Conservation (phyloP, 1,140 invertebrate genomes). For the Daktulosphaira vitifoliae region DNA sequence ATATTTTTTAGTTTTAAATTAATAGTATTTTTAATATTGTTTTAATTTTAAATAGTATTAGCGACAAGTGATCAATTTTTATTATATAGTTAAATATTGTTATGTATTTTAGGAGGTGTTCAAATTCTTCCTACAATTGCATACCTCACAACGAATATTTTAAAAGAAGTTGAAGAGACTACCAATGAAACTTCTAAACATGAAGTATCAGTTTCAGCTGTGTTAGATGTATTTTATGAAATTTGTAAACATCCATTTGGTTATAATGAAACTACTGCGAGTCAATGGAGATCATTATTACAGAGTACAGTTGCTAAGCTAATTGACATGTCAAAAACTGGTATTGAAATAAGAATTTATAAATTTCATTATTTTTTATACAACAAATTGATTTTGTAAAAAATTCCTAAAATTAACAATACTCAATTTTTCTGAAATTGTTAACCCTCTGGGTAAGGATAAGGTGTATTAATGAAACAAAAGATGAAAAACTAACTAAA, state of each 20-base stretch:
- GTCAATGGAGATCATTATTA: conserved; percentile 67
- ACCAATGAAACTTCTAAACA: conserved; percentile 40
- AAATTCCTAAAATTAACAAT: too few species aligned
- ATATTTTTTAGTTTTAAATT: too few species aligned
- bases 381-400: too few species aligned
- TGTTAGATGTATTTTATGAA: conserved; percentile 55
- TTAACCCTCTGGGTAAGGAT: too few species aligned
- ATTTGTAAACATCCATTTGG: conserved; percentile 57
- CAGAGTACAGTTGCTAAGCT: conserved; percentile 81
- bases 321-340: conserved; percentile 80
- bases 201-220: conserved; percentile 50
- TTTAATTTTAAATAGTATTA: too few species aligned
- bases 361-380: too few species aligned
- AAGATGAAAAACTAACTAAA: too few species aligned
- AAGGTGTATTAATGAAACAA: too few species aligned
- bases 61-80: too few species aligned
- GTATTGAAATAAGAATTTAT: conserved; percentile 43
- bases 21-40: too few species aligned
- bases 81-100: neutral
- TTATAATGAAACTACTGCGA: conserved; percentile 50
- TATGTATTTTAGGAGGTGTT: conserved; percentile 55
- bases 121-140: conserved; percentile 83
- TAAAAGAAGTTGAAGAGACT: conserved; percentile 64
- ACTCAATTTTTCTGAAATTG: too few species aligned
- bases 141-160: conserved; percentile 81